Evolutionary conservation across 2,888 invertebrate genomes (phyloP).

Genomic region (Andrena haemorrhoa): DNA sequence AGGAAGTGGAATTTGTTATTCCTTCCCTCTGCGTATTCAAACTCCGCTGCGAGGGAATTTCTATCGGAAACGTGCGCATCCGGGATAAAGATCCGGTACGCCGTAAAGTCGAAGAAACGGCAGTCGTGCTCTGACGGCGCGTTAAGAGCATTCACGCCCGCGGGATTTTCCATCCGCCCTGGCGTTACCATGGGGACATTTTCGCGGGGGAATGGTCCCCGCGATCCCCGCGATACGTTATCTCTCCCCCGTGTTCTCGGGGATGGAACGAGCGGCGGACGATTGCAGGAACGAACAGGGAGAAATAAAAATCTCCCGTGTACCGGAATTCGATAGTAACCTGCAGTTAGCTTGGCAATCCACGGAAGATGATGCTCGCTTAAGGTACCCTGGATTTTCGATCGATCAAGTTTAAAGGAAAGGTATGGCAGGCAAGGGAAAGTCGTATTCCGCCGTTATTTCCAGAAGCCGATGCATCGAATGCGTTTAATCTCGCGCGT

Average conservation of each 20-base stretch:
- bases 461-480: no score
- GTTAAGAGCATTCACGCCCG: constrained; percentile 28
- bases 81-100: constrained; percentile 20
- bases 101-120: constrained; percentile 56
- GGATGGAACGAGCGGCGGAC: constrained; percentile 3
- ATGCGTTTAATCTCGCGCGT: no score
- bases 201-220: constrained; percentile 43
- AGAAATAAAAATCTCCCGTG: not conserved
- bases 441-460: no score
- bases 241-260: constrained; percentile 37
- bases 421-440: no score
- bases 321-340: not conserved
- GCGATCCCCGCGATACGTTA: constrained; percentile 33
- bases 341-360: no score
- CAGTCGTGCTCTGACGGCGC: constrained; percentile 18
- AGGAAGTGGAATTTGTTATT: no score
- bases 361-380: no score
- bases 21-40: no score
- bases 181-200: constrained; percentile 60
- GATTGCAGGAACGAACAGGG: not conserved
- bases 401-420: no score
- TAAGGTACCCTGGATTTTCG: no score
- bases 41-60: constrained; percentile 2
- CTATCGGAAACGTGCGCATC: constrained; percentile 10
- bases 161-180: constrained; percentile 22